Evolutionary conservation across 2,797 vertebrate genomes (phyloP), one percentile per base, ranked within the genome.

Genomic region (Trematomus bernacchii): DNA sequence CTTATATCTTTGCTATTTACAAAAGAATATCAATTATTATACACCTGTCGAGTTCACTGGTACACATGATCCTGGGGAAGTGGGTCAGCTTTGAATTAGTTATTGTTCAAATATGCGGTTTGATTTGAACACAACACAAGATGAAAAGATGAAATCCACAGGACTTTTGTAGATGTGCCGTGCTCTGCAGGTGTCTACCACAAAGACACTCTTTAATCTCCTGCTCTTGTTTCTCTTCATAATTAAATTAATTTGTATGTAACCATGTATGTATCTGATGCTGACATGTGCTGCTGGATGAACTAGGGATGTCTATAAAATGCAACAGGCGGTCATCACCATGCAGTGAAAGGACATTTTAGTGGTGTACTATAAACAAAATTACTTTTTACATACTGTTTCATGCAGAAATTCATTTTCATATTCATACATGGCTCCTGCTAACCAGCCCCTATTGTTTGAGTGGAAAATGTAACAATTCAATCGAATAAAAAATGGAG

Each of bases 121-220:
- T 73, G 42, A 60, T 60, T 77, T 50, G 14, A 73, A 19, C n/a
- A 44, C 16, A 64, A 15, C 18, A 46, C 27, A 44, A 60, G 58
- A 16, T 37, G 54, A 58, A 43, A 50, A 60, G 53, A 16, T 37
- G 54, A 58, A 43, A 48, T 52, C 40, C 52, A 43, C 19, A 1
- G 6, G 59, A 33, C 44, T 47, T 43, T 42, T 52, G 27, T 42
- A 33, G 19, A 1, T 43, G 27, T 53, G 54, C 15, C 57, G 54
- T 33, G 19, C 23, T 14, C 14, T 53, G 44, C 59, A 14, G 15
- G 47, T 27, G 27, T 27, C 27, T 27, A 27, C 27, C 27, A 27
- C 51, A 76, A 47, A 78, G 50, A 33, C 21, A 1, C n/a, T 66
- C 12, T 79, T 51, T 76, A 47, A 76, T 63, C 52, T 33, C 11